phyloP scores from a whole-genome alignment of 2,797 vertebrate genomes.

The Danio choprae region DNA sequence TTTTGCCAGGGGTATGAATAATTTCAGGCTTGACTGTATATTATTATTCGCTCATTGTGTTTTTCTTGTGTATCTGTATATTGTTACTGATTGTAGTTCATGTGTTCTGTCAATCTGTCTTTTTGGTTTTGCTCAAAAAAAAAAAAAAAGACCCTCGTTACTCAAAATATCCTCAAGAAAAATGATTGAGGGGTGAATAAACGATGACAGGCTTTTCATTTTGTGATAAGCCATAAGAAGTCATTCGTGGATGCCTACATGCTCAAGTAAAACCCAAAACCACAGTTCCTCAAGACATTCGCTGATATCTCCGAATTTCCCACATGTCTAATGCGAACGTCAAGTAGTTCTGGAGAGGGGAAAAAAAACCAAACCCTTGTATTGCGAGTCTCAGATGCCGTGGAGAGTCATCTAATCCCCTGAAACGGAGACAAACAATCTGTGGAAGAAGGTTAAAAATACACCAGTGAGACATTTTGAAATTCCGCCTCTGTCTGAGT shows the following conservation, averaged over 20 bases:
- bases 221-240: background rate
- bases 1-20: too few relatives aligned
- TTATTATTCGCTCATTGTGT: too few relatives aligned
- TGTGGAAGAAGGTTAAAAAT: constrained; percentile 59
- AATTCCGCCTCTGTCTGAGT: constrained; percentile 76
- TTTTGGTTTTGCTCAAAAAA: too few relatives aligned
- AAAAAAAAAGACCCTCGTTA: too few relatives aligned
- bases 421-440: constrained; percentile 44
- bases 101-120: too few relatives aligned
- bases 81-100: too few relatives aligned
- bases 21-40: too few relatives aligned
- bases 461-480: constrained; percentile 77
- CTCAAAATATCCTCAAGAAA: too few relatives aligned
- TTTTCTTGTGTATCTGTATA: too few relatives aligned
- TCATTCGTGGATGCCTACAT: background rate
- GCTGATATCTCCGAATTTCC: background rate
- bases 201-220: too few relatives aligned
- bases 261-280: background rate
- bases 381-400: background rate
- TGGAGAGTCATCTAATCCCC: constrained; percentile 28
- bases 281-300: background rate
- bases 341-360: background rate
- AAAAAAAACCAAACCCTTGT: background rate
- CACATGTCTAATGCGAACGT: background rate
- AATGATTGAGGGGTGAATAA: too few relatives aligned